Base-by-base conservation (phyloP, 1,140 invertebrate species). In the Zaprionus tsacasi region DNA sequence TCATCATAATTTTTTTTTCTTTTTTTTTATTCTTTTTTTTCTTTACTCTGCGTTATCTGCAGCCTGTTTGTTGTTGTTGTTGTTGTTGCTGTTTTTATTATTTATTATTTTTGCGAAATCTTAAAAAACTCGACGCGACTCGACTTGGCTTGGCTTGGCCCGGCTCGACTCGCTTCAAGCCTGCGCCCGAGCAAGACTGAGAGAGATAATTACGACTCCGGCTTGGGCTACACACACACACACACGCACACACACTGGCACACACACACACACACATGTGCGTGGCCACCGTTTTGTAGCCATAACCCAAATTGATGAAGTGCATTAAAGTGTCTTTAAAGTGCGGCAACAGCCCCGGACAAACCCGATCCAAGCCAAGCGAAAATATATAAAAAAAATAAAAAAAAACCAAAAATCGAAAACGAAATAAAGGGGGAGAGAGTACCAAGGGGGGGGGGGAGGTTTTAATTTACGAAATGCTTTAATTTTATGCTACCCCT, bases 1-100 rank as follows among this genome's bases (percentile, higher is more conserved):
- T 87, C 83, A 87, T 87, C 85, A 87, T 88, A 88, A 88, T 88
- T 87, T 87, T 83, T 83, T 86, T 80, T 70, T 75, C 61, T 70
- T 21, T 30, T 45, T 59, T 68, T 69, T 74, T 76, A 70, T 68
- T 79, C 50, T 70, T 60, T 68, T 76, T 56, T 60, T 69, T 17
- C 45, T 48, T 27, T 55, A 21, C 48, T 48, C 74, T 55, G 7
- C 25, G 33, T 65, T 75, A 68, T 63, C 67, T 67, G 54, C 54
- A 74, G 57, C 72, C 78, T 75, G 70, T 73, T 81, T 73, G 59
- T 52, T 59, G 76, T 54, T 71, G 77, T 33, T 80, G 56, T 36
- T 48, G 78, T 61, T 70, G 78, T 66, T 70, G 60, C 66, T 74
- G 61, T 63, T 87, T 78, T 82, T 78, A 89, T 83, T 80, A 83